Conservation (phyloP, 2,797 vertebrate species). For the Spondyliosoma cantharus region DNA sequence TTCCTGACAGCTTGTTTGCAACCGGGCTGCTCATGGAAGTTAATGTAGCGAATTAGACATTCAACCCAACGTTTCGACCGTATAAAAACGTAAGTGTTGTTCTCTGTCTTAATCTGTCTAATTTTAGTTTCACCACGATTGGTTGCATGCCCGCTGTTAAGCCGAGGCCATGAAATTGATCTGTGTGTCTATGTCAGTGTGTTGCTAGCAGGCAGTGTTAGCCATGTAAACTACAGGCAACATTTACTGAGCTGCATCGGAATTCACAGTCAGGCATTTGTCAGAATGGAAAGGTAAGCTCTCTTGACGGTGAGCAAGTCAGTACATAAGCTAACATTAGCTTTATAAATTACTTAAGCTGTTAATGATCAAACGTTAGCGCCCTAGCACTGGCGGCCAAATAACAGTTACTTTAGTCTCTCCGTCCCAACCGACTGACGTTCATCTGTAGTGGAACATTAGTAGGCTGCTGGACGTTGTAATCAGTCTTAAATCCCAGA, state of each 20-base stretch:
- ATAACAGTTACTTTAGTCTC: constrained; percentile 3
- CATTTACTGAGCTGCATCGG: constrained; percentile 24
- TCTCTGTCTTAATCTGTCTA: neutral
- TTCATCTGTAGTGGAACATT: constrained; percentile 23
- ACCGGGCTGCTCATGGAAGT: constrained; percentile 46
- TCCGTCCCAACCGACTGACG: neutral
- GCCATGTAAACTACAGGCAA: constrained; percentile 44
- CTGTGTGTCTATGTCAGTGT: constrained; percentile 50
- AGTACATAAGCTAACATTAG: neutral
- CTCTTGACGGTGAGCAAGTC: neutral
- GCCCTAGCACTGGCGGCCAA: constrained; percentile 2
- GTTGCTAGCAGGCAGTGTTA: constrained; percentile 73
- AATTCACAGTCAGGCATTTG: neutral
- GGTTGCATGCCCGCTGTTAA: constrained; percentile 43
- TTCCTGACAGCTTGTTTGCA: constrained; percentile 68
- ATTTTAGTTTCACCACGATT: constrained; percentile 9
- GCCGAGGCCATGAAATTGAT: constrained; percentile 76
- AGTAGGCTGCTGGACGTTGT: constrained; percentile 28
- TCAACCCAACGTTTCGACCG: constrained; percentile 40
- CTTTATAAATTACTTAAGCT: neutral
- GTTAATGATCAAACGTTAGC: constrained; percentile 9
- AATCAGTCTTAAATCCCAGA: constrained; percentile 37
- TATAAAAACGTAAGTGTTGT: constrained; percentile 60
- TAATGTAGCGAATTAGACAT: constrained; percentile 31
- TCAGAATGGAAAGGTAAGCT: neutral